Evolutionary conservation across 2,113 vertebrate species (phyloP), one percentile per base, ranked within the genome.

Genomic region (Xiphophorus maculatus): DNA sequence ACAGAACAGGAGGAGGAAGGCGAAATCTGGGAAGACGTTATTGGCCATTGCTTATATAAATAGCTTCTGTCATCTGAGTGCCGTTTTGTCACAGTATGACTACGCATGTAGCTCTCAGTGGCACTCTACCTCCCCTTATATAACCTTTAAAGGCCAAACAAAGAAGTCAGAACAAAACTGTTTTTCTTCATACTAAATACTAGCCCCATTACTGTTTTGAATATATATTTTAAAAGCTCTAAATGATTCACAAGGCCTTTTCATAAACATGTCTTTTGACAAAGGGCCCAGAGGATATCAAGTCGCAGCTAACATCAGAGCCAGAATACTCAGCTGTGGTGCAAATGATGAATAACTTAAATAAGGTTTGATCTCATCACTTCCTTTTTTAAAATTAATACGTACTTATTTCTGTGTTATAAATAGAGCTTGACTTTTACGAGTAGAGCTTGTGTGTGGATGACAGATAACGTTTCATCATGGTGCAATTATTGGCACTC

Each of bases 21-120:
- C 22, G 35, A 69, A 74, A 80, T 73, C 54, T 62, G 66, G 44
- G 27, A 79, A 71, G 28, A 83, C 69, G 54, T 79, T 73, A 80
- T 74, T 60, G 66, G 75, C 74, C 68, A 29, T 72, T 73, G 70
- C 65, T 28, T 74, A 74, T 77, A 76, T 75, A 79, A 81, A 89
- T 84, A 76, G 74, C 74, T 81, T 69, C 44, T 75, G 78, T 85
- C 84, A 81, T 76, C 61, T 74, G 68, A 79, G 79, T 0, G 1
- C 35, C 51, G 25, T 76, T 86, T 81, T 73, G 71, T 82, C 84
- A 74, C 25, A 37, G 65, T 70, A 71, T 76, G 51, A 76, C 29
- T 78, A 83, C 82, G 66, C 66, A 74, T 86, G 62, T 33, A 62
- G 66, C 63, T 73, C 64, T 77, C 28, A 78, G 29, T 25, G 29